Evolutionary conservation across 2,888 invertebrate species (phyloP).

Genomic region (Sinelater perroti): DNA sequence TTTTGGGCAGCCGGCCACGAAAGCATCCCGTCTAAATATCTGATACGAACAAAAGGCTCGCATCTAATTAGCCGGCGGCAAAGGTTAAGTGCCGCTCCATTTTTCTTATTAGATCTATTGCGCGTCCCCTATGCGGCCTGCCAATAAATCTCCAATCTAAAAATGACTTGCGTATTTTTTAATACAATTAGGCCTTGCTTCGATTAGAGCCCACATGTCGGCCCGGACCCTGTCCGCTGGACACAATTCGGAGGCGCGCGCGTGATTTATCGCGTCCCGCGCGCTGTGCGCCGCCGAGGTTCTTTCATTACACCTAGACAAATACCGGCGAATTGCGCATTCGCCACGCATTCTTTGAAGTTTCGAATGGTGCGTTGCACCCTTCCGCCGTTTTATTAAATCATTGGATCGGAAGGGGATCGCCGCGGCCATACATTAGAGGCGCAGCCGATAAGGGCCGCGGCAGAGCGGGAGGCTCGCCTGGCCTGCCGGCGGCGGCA

Average conservation of each 20-base stretch:
- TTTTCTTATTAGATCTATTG: conserved; percentile 32
- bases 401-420: conserved; percentile 53
- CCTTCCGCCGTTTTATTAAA: conserved; percentile 57
- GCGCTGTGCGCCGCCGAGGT: too few species aligned
- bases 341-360: conserved; percentile 60
- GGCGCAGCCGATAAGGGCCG: conserved; percentile 18
- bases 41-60: conserved; percentile 23
- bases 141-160: conserved; percentile 38
- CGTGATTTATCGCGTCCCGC: conserved; percentile 24
- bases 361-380: conserved; percentile 61
- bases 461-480: conserved; percentile 30
- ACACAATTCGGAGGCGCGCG: conserved; percentile 25
- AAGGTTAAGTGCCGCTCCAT: conserved; percentile 28
- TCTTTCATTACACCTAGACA: too few species aligned
- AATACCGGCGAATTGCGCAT: conserved; percentile 59
- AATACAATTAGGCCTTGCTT: conserved; percentile 38
- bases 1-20: too few species aligned
- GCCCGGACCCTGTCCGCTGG: conserved; percentile 21
- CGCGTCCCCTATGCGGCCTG: conserved; percentile 32
- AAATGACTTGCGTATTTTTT: conserved; percentile 43
- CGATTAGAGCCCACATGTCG: conserved; percentile 40
- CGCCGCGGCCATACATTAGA: conserved; percentile 22
- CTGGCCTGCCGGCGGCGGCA: not conserved
- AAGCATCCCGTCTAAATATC: too few species aligned
- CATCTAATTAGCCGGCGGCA: conserved; percentile 23